Evolutionary conservation across 2,113 vertebrate genomes (phyloP).

Genomic region (Globicephala melas): DNA sequence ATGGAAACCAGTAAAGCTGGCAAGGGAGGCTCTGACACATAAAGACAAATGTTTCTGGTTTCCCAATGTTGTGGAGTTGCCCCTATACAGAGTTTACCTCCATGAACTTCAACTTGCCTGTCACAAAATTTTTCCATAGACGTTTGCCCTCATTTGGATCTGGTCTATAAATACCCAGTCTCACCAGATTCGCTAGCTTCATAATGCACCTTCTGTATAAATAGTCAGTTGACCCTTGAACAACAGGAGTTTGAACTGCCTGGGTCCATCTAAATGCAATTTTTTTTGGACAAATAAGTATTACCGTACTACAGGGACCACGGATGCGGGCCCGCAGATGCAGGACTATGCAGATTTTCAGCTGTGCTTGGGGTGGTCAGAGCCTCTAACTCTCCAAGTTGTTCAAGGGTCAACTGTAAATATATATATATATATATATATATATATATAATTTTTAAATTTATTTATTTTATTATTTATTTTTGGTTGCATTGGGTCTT

Average conservation of each 20-base stretch:
- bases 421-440: too few relatives aligned
- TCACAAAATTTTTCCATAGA: background rate
- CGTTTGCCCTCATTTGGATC: background rate
- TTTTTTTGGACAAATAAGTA: background rate
- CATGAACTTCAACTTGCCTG: background rate
- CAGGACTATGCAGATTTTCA: background rate
- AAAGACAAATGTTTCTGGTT: background rate
- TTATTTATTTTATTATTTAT: too few relatives aligned
- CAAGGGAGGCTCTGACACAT: background rate
- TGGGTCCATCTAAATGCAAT: background rate
- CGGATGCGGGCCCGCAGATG: background rate
- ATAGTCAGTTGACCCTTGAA: background rate
- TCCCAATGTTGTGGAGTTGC: background rate
- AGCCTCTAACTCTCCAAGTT: background rate
- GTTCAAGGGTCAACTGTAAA: background rate
- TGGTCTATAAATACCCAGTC: constrained; percentile 43
- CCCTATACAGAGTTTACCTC: background rate
- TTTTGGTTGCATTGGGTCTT: too few relatives aligned
- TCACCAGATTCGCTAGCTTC: constrained; percentile 53
- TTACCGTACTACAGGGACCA: background rate
- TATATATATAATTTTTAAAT: too few relatives aligned
- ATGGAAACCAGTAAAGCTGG: background rate
- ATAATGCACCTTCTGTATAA: constrained; percentile 69
- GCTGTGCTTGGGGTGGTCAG: background rate
- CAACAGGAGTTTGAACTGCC: background rate